These are phyloP conservation scores for Cladorhizidae sp. DNA, from an alignment of 37 sponge, comb jelly and placozoan genomes.

Conservation along the genomic window DNA sequence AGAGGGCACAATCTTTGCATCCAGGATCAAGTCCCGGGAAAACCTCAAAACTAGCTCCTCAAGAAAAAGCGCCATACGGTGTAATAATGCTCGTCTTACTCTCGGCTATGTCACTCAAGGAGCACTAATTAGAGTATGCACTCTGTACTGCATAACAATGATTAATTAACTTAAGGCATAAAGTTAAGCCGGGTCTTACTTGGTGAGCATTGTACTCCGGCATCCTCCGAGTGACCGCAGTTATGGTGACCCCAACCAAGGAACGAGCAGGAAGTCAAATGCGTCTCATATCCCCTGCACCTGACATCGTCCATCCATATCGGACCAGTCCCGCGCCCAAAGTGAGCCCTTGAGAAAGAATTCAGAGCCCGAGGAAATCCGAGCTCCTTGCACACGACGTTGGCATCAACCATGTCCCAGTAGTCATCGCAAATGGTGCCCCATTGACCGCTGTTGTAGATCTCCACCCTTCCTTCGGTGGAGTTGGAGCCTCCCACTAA, in stretches of 20 bases:
- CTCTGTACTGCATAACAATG: no score
- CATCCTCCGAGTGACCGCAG: conserved; percentile 59
- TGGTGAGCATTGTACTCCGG: conserved; percentile 38
- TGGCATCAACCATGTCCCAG: conserved; percentile 3
- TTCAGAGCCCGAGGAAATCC: conserved; percentile 22
- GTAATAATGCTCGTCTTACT: no score
- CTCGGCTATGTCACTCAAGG: no score
- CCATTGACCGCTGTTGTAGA: conserved; percentile 9
- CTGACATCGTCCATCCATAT: conserved; percentile 74
- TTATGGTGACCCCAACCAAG: conserved; percentile 70
- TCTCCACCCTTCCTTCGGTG: conserved; percentile 3
- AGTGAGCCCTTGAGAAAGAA: neutral
- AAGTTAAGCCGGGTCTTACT: no score
- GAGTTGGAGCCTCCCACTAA: neutral
- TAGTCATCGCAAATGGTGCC: conserved; percentile 7
- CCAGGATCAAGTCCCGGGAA: no score
- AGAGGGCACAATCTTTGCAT: no score
- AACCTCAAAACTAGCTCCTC: no score
- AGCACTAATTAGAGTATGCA: no score
- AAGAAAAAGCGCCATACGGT: no score
- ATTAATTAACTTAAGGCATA: no score
- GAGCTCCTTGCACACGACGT: conserved; percentile 10
- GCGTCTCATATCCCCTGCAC: conserved; percentile 64
- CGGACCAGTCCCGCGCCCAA: conserved; percentile 33
- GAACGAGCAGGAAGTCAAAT: conserved; percentile 42